These are phyloP conservation scores for Galerucella pusilla DNA, from an alignment of 2,888 invertebrate species.

Conservation along the genomic window DNA sequence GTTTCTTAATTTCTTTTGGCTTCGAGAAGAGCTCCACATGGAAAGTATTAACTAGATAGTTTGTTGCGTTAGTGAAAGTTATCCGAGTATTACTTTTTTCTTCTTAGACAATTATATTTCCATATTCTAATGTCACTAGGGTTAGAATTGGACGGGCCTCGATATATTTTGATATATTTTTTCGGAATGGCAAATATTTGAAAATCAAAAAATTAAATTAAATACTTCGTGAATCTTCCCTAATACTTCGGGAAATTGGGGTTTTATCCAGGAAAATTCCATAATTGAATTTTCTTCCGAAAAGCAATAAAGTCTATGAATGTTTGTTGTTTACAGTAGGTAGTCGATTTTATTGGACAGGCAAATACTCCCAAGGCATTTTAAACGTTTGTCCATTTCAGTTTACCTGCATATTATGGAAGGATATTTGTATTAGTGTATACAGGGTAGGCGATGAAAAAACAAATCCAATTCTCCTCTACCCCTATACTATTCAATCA, in stretches of 20 bases:
- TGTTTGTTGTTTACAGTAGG: background rate
- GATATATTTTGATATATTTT: background rate
- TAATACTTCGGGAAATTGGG: background rate
- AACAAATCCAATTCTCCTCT: too few relatives aligned
- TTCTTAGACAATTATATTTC: too few relatives aligned
- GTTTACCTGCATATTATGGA: background rate
- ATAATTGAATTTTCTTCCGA: slow-evolving; percentile 11
- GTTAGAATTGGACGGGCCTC: background rate
- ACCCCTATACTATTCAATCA: background rate
- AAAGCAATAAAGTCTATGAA: slow-evolving; percentile 9
- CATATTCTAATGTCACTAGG: too few relatives aligned
- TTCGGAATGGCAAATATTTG: too few relatives aligned
- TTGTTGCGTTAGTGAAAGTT: too few relatives aligned
- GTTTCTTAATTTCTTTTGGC: too few relatives aligned
- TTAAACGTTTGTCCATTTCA: background rate
- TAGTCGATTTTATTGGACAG: slow-evolving; percentile 16
- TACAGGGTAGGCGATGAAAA: background rate
- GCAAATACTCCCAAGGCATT: slow-evolving; percentile 16
- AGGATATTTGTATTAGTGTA: background rate
- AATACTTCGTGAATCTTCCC: background rate
- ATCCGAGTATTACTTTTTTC: too few relatives aligned
- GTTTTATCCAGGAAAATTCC: background rate
- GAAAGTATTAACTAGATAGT: too few relatives aligned
- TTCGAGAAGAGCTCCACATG: too few relatives aligned
- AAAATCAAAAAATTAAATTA: background rate